Conservation (phyloP, 2,113 vertebrate genomes). For the Seriola aureovittata region DNA sequence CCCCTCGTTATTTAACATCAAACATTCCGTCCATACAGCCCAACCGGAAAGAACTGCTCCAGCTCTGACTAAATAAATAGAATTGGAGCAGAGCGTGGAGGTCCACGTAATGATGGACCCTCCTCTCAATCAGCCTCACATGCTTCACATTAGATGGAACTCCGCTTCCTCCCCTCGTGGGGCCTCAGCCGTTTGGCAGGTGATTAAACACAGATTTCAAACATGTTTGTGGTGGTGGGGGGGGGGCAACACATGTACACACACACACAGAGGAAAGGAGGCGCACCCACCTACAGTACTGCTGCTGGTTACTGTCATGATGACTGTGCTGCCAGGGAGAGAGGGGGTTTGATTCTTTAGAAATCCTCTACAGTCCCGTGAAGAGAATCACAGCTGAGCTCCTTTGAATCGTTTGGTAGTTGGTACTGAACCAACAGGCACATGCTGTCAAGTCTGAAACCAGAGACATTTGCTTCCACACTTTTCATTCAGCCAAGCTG, state of each 20-base stretch:
- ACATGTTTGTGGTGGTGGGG: neutral
- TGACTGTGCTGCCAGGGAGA: neutral
- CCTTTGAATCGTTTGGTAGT: neutral
- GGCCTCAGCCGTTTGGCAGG: slow-evolving; percentile 18
- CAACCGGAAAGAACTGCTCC: neutral
- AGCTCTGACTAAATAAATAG: slow-evolving; percentile 7
- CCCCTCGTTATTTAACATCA: slow-evolving; percentile 20
- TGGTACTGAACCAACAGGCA: neutral
- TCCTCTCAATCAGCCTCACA: slow-evolving; percentile 42
- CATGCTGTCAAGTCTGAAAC: too few species aligned
- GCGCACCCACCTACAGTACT: neutral
- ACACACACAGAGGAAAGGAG: neutral
- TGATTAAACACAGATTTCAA: slow-evolving; percentile 45
- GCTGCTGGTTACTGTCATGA: neutral
- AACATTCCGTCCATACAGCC: neutral
- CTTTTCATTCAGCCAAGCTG: too few species aligned
- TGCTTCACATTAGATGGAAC: slow-evolving; percentile 30
- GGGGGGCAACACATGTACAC: neutral
- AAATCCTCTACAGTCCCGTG: neutral
- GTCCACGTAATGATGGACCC: slow-evolving; percentile 18
- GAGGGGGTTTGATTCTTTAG: neutral
- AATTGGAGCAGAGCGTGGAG: neutral
- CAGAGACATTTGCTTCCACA: too few species aligned
- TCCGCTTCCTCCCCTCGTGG: neutral
- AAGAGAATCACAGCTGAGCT: neutral